Conservation (phyloP, 2,888 invertebrate genomes). For the Dryobotodes eremita region DNA sequence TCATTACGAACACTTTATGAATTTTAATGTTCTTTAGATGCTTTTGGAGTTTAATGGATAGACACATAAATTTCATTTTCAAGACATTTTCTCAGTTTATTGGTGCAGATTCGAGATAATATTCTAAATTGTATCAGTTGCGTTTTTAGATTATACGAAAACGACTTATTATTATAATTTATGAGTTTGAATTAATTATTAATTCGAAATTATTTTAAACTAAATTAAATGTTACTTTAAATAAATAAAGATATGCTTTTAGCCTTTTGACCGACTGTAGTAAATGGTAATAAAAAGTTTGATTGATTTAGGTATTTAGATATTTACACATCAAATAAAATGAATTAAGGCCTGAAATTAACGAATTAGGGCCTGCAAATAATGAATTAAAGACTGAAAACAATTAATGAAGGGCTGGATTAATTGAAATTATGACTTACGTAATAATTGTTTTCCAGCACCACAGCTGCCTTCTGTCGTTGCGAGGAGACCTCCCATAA, state of each 20-base stretch:
- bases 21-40: slow-evolving; percentile 49
- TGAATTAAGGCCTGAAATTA: slow-evolving; percentile 1
- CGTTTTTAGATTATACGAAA: slow-evolving; percentile 16
- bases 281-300: neutral
- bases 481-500: slow-evolving; percentile 86
- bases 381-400: neutral
- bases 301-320: neutral
- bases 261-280: slow-evolving; percentile 6
- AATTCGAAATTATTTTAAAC: slow-evolving; percentile 13
- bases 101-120: slow-evolving; percentile 26
- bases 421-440: slow-evolving; percentile 78
- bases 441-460: slow-evolving; percentile 86
- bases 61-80: slow-evolving; percentile 38
- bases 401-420: slow-evolving; percentile 4
- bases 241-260: neutral
- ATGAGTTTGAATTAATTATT: slow-evolving; percentile 14
- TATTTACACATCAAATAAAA: no score
- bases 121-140: slow-evolving; percentile 21
- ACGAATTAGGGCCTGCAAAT: slow-evolving; percentile 4
- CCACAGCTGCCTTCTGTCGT: slow-evolving; percentile 86
- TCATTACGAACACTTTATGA: slow-evolving; percentile 62
- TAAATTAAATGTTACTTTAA: slow-evolving; percentile 13
- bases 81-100: slow-evolving; percentile 33
- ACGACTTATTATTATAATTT: slow-evolving; percentile 25
- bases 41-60: slow-evolving; percentile 46